Evolutionary conservation across 2,113 vertebrate genomes (phyloP), one percentile per base, ranked within the genome.

Genomic region (Pelvicachromis taeniatus): DNA sequence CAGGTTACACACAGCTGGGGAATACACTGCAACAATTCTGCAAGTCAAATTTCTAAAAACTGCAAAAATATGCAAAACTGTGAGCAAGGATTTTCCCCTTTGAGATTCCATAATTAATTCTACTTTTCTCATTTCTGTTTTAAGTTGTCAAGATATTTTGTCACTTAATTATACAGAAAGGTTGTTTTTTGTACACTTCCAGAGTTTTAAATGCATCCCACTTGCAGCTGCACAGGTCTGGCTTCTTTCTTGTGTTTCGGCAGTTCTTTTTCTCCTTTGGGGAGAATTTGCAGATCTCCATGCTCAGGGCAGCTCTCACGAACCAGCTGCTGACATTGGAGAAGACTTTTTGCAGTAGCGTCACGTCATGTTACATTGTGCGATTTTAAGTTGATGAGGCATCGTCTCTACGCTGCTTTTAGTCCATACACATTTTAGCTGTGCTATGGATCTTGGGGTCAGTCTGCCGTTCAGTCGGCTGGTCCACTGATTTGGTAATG

Each of bases 41-140:
- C 89, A 91, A 93, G 90, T 92, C 87, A 94, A 88, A 93, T 93
- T 83, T 82, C 21, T 59, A 56, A 78, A 91, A 90, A 68, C 50
- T 85, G 58, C 86, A 89, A 91, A 92, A 92, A 88, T 92, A 93
- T 91, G 87, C 82, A 88, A 90, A 91, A 85, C 52, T 78, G 40
- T 6, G 40, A 21, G 82, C 58, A 54, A 89, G 45, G 77, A 54
- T 85, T 65, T 83, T 55, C 40, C 21, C 91, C 91, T 85, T 80
- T 84, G 92, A 92, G 93, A 87, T 55, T 65, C 23, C 56, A 11
- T 55, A 70, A 86, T 92, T 88, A 85, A 91, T 87, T 91, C 80
- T 23, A 63, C 45, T 85, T 86, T 88, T 73, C 87, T 79, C 23
- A 40, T 90, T 89, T 88, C 77, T 82, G 40, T 90, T 91, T 90